Evolutionary conservation across 2,888 invertebrate species (phyloP).

Genomic region (Brachylomia viminalis): DNA sequence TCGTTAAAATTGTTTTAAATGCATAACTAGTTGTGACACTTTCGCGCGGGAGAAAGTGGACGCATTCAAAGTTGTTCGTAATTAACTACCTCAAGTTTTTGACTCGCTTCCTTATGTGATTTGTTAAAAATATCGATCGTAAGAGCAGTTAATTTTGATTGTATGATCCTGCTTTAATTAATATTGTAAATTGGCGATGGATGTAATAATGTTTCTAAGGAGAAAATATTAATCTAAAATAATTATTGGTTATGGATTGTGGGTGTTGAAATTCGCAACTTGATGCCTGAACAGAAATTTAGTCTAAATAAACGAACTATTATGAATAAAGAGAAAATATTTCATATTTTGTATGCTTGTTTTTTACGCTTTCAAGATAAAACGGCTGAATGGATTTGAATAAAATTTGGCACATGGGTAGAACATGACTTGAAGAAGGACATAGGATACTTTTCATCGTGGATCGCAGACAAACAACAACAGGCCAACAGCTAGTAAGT

Average conservation of each 20-base stretch:
- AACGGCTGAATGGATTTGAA: too few relatives aligned
- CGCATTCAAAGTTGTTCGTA: conserved; percentile 50
- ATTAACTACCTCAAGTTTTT: conserved; percentile 60
- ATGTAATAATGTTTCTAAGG: not conserved
- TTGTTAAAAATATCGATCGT: conserved; percentile 31
- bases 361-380: too few relatives aligned
- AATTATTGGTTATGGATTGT: not conserved
- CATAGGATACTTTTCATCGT: too few relatives aligned
- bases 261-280: not conserved
- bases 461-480: too few relatives aligned
- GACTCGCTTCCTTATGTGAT: conserved; percentile 51
- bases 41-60: conserved; percentile 68
- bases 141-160: not conserved
- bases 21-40: conserved; percentile 68
- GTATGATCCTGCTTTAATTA: conserved; percentile 10
- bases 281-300: not conserved
- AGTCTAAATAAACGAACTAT: not conserved
- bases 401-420: too few relatives aligned
- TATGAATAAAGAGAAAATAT: too few relatives aligned
- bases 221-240: conserved; percentile 21
- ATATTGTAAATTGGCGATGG: not conserved
- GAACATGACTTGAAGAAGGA: too few relatives aligned
- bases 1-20: conserved; percentile 65
- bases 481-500: too few relatives aligned
- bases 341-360: too few relatives aligned